Conservation (phyloP, 2,888 invertebrate species). For the Operophtera brumata region DNA sequence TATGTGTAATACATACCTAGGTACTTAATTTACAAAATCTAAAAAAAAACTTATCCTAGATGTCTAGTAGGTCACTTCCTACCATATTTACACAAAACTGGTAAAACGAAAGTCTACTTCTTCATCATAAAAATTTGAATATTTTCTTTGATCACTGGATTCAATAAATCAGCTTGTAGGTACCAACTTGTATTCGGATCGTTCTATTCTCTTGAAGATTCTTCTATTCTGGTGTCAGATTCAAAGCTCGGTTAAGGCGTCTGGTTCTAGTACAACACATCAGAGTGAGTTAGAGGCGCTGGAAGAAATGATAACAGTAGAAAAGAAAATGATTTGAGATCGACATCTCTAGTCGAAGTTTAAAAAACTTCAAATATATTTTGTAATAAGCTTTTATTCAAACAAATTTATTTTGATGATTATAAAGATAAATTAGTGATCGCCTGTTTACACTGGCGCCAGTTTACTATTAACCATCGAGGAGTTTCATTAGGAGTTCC, state of each 20-base stretch:
- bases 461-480: too few relatives aligned
- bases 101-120: too few relatives aligned
- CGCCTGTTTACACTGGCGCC: too few relatives aligned
- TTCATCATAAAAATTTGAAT: too few relatives aligned
- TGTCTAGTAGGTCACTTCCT: not conserved
- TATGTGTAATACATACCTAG: not conserved
- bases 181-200: not conserved
- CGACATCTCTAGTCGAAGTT: not conserved
- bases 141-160: too few relatives aligned
- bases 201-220: constrained; percentile 1
- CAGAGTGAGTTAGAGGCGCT: constrained; percentile 60
- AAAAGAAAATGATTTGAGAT: constrained; percentile 8
- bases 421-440: too few relatives aligned
- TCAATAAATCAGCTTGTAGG: too few relatives aligned
- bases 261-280: constrained; percentile 59
- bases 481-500: too few relatives aligned
- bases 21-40: constrained; percentile 9
- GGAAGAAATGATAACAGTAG: constrained; percentile 42
- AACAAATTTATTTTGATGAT: too few relatives aligned
- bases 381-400: too few relatives aligned
- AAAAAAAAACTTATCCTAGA: not conserved
- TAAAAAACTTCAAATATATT: too few relatives aligned
- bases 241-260: constrained; percentile 16
- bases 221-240: constrained; percentile 3
- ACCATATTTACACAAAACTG: not conserved